Base-by-base conservation (phyloP, 2,888 invertebrate genomes). In the Fragum whitleyi region DNA sequence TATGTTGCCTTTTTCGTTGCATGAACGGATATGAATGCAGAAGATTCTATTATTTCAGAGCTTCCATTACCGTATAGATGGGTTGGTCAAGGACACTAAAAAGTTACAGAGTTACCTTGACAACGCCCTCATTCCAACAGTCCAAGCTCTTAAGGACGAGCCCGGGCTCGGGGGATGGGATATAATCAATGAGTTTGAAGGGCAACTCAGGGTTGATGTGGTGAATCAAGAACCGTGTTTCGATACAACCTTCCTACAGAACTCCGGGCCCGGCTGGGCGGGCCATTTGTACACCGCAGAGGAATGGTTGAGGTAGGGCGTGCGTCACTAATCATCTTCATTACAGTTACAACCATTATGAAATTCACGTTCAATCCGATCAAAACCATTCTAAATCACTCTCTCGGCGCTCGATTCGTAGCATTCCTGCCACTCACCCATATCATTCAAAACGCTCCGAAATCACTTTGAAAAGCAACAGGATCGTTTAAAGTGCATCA, bases 131-230 rank as follows among this genome's bases (percentile, higher is more conserved):
- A 68, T 85, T 9, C 89, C 89, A 1, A 79, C 85, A 77, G 87
- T 87, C 2, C 71, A 51, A 9, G 89, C 82, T 0, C 65, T 89
- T 6, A 87, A 86, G 51, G 74, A 81, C 28, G 83, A 88, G 39
- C 82, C 80, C 2, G 84, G 81, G n/a, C 76, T 89, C 6, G 89
- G 86, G 16, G 89, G 85, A 0, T 89, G 87, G 87, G 89, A 89
- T 62, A 88, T 89, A 51, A 86, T 86, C 28, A 88, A 89, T 67
- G 87, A 89, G 47, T 80, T 83, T 14, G 89, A 87, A 73, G 88
- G 89, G 23, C 72, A 80, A 36, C 68, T 88, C 5, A 79, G 51
- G 36, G 39, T 79, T 2, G 81, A 73, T 14, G 51, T 47, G 57
- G 26, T 55, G 1, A 73, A 81, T 68, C 16, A 53, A 1, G 86